Conservation (phyloP, 2,113 vertebrate species). For the Xiphias gladius region DNA sequence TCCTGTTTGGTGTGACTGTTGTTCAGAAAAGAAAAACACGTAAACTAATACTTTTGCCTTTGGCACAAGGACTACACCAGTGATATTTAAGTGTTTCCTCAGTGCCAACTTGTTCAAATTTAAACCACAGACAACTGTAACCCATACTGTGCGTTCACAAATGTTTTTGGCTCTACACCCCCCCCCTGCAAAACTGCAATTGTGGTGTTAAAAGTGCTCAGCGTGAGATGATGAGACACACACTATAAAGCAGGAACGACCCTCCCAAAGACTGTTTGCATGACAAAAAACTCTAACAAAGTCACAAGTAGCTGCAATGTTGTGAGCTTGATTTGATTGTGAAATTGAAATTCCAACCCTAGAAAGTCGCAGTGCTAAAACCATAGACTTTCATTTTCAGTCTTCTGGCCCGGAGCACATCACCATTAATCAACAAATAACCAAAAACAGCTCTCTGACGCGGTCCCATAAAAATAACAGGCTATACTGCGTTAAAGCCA, state of each 20-base stretch:
- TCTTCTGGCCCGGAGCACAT: conserved; percentile 6
- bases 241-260: conserved; percentile 74
- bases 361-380: background rate
- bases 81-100: background rate
- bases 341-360: conserved; percentile 21
- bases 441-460: background rate
- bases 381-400: background rate
- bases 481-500: background rate
- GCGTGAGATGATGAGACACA: conserved; percentile 78
- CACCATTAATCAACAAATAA: conserved; percentile 19
- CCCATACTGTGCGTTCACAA: background rate
- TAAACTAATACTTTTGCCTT: background rate
- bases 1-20: conserved; percentile 32
- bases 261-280: conserved; percentile 74
- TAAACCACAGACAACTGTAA: background rate
- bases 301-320: conserved; percentile 72
- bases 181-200: conserved; percentile 57
- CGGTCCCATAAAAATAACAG: background rate
- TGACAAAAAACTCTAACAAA: conserved; percentile 77
- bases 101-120: background rate
- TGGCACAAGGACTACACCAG: too few species aligned
- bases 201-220: conserved; percentile 80
- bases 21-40: background rate
- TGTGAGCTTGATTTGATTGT: conserved; percentile 40
- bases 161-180: background rate